These are phyloP conservation scores for Tholera decimalis DNA, from an alignment of 2,888 invertebrate species.

Conservation along the genomic window DNA sequence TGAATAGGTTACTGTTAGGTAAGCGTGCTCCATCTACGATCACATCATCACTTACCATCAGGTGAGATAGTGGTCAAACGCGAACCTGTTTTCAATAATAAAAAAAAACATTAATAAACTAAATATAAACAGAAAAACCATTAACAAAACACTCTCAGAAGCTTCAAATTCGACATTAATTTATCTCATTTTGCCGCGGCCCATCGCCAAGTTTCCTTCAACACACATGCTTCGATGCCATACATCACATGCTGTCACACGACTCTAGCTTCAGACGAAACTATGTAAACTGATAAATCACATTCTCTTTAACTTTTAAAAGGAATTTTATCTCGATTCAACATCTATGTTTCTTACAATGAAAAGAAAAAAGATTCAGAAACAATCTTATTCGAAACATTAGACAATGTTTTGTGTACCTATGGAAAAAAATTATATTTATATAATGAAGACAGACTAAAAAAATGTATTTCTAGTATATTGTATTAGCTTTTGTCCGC, in stretches of 20 bases:
- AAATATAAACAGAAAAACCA: not conserved
- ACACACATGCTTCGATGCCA: slow-evolving; percentile 8
- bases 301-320: slow-evolving; percentile 11
- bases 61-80: too few relatives aligned
- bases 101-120: not conserved
- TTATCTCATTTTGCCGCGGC: slow-evolving; percentile 1
- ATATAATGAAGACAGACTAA: too few relatives aligned
- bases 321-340: not conserved
- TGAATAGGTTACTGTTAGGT: too few relatives aligned
- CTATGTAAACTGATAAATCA: slow-evolving; percentile 7
- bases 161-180: not conserved
- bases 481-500: too few relatives aligned
- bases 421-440: too few relatives aligned
- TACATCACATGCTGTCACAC: slow-evolving; percentile 9
- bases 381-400: not conserved
- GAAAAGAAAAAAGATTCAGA: too few relatives aligned
- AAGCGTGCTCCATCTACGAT: too few relatives aligned
- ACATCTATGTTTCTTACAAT: not conserved
- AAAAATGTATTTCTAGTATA: too few relatives aligned
- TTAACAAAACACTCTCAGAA: not conserved
- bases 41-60: too few relatives aligned
- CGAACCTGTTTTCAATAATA: too few relatives aligned
- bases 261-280: slow-evolving; percentile 4
- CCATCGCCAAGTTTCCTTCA: slow-evolving; percentile 1
- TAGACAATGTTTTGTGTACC: too few relatives aligned